Conservation (phyloP, 2,797 vertebrate genomes). For the Xyrichtys novacula region DNA sequence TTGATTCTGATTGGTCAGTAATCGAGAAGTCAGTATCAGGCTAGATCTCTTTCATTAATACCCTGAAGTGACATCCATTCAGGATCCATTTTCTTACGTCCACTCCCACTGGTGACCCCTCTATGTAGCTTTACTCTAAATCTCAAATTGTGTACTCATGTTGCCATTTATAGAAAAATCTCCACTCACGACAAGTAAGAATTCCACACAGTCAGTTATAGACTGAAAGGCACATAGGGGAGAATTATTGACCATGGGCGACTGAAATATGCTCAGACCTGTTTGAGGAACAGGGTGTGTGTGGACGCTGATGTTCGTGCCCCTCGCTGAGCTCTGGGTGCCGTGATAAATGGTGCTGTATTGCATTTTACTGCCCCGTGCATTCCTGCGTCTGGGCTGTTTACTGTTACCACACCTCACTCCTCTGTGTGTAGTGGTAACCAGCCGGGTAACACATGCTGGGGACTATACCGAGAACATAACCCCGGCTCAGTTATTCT, state of each 20-base stretch:
- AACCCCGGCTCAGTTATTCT: conserved; percentile 47
- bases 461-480: conserved; percentile 56
- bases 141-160: conserved; percentile 77
- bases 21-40: no score
- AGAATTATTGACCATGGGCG: conserved; percentile 45
- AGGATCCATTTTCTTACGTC: conserved; percentile 30
- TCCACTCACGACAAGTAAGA: conserved; percentile 46
- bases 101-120: conserved; percentile 60
- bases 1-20: no score
- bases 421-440: conserved; percentile 48
- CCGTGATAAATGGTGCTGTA: conserved; percentile 72
- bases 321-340: conserved; percentile 56
- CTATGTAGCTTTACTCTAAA: conserved; percentile 62
- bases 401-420: conserved; percentile 75
- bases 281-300: conserved; percentile 56
- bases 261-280: conserved; percentile 56
- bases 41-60: no score
- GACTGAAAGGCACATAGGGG: conserved; percentile 38
- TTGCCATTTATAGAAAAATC: conserved; percentile 75
- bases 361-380: conserved; percentile 63
- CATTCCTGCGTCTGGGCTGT: conserved; percentile 73
- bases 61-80: no score
- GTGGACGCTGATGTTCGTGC: conserved; percentile 55
- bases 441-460: conserved; percentile 66
- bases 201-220: conserved; percentile 43